Evolutionary conservation across 2,797 vertebrate genomes (phyloP).

Genomic region (Hephaestus fuliginosus): DNA sequence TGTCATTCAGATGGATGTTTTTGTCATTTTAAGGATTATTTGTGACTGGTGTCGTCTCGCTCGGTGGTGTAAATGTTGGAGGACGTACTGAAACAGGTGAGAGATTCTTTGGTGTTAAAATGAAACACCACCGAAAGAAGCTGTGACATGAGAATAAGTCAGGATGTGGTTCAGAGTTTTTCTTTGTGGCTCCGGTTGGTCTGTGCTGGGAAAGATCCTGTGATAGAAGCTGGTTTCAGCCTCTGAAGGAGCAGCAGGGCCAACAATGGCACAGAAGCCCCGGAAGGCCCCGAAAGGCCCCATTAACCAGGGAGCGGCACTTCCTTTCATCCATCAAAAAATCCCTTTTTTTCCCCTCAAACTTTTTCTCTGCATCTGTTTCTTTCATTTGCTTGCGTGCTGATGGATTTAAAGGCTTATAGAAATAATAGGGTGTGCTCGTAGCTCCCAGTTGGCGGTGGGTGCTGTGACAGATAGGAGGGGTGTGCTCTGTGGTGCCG

Average conservation of each 20-base stretch:
- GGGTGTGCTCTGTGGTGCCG: background rate
- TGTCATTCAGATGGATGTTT: background rate
- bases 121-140: background rate
- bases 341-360: slow-evolving; percentile 2
- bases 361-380: slow-evolving; percentile 35
- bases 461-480: slow-evolving; percentile 21
- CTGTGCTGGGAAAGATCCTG: slow-evolving; percentile 40
- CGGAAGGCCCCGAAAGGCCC: slow-evolving; percentile 17
- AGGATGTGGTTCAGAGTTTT: background rate
- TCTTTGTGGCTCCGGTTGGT: slow-evolving; percentile 8
- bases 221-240: slow-evolving; percentile 33
- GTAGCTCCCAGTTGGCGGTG: background rate
- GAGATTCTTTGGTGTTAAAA: background rate
- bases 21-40: background rate
- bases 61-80: background rate
- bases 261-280: slow-evolving; percentile 43
- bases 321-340: slow-evolving; percentile 57
- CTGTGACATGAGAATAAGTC: no score
- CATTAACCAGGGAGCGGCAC: slow-evolving; percentile 64
- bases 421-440: slow-evolving; percentile 20
- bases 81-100: background rate
- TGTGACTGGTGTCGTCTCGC: no score
- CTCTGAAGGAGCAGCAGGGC: slow-evolving; percentile 32
- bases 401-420: slow-evolving; percentile 50
- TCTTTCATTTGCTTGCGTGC: slow-evolving; percentile 16